A percentile compares a stretch with the other conserved stretches of the same genome.
phyloP scores from a whole-genome alignment of 2,888 invertebrate genomes.

The Drosophila longiperda region DNA sequence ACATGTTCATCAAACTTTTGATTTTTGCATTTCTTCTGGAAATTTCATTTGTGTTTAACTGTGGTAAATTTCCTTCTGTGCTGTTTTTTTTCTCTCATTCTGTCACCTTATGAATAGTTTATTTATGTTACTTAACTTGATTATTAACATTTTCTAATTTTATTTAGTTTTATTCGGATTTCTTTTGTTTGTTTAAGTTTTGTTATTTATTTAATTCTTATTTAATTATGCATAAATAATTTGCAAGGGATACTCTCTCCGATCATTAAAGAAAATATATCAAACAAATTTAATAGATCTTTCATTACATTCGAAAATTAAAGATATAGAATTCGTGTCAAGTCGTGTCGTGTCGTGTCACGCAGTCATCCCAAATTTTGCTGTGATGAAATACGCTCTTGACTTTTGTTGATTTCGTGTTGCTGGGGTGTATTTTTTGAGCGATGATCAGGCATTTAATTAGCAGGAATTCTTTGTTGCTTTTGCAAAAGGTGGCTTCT shows the following conservation, averaged over 20 bases:
- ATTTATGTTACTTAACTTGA: not conserved
- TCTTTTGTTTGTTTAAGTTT: not conserved
- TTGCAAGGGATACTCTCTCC: not conserved
- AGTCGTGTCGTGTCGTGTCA: conserved; percentile 13
- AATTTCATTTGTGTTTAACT: not conserved
- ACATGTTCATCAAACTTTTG: not conserved
- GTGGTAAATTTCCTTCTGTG: not conserved
- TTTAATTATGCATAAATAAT: not conserved
- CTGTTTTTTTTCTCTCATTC: not conserved
- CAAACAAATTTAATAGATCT: not conserved
- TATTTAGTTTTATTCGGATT: not conserved
- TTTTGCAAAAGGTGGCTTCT: not conserved
- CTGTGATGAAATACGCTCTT: conserved; percentile 48
- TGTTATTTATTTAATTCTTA: not conserved
- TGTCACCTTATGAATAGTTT: not conserved
- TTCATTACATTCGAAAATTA: not conserved
- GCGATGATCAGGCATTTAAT: conserved; percentile 77
- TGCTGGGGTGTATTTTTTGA: conserved; percentile 63
- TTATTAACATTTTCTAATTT: not conserved
- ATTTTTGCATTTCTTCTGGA: not conserved
- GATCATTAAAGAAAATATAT: not conserved
- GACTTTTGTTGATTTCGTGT: conserved; percentile 44
- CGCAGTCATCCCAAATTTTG: conserved; percentile 22
- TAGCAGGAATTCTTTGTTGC: conserved; percentile 66
- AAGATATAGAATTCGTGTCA: not conserved